Percentiles rank a stretch among this genome's conserved stretches.
These are phyloP conservation scores for Ostrea edulis DNA, from an alignment of 1,140 invertebrate species.

Conservation along the genomic window DNA sequence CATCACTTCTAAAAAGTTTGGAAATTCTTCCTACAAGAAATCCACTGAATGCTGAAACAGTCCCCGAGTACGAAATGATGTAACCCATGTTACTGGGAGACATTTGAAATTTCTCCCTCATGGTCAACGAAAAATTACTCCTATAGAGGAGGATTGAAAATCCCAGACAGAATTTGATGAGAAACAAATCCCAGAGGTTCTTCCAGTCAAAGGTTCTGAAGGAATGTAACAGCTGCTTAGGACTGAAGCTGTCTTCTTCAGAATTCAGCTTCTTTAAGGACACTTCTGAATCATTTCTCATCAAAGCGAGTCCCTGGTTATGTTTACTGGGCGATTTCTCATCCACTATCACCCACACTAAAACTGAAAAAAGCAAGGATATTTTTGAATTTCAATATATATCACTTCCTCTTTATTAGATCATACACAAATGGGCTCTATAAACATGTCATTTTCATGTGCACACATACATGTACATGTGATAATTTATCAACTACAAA, in stretches of 20 bases:
- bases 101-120: constrained; percentile 73
- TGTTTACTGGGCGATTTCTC: not conserved
- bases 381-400: not conserved
- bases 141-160: constrained; percentile 78
- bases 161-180: constrained; percentile 78
- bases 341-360: not conserved
- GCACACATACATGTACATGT: too few relatives aligned
- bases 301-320: not conserved
- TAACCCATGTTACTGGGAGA: constrained; percentile 76
- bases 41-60: constrained; percentile 73
- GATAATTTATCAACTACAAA: too few relatives aligned
- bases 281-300: constrained; percentile 50
- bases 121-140: constrained; percentile 74
- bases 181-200: constrained; percentile 78
- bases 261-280: constrained; percentile 59
- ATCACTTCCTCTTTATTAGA: not conserved
- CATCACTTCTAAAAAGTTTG: constrained; percentile 71
- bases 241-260: constrained; percentile 66
- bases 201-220: constrained; percentile 72
- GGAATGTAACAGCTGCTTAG: constrained; percentile 62
- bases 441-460: too few relatives aligned
- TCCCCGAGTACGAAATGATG: constrained; percentile 76
- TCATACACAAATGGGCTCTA: too few relatives aligned
- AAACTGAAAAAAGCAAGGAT: not conserved
- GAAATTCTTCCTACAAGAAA: constrained; percentile 75